Conservation (phyloP, 1,140 invertebrate genomes). For the Temnothorax curvispinosus region DNA sequence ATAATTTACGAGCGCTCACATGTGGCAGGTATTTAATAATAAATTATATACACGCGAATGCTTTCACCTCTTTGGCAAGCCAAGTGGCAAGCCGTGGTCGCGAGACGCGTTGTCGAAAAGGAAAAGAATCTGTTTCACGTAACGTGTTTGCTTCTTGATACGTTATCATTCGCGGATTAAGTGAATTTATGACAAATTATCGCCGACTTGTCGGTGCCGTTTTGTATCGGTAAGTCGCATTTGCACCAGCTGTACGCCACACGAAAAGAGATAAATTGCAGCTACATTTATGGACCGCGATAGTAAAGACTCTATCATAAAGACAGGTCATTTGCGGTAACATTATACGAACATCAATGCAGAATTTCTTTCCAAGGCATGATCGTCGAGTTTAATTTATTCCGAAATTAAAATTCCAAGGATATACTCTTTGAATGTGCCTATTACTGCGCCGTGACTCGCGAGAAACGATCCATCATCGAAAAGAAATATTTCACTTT, state of each 20-base stretch:
- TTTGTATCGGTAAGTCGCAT: slow-evolving; percentile 1
- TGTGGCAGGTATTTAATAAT: slow-evolving; percentile 34
- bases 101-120: neutral
- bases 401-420: slow-evolving; percentile 4
- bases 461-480: neutral
- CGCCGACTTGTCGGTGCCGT: neutral
- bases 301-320: neutral
- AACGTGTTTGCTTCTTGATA: slow-evolving; percentile 48
- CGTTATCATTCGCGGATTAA: slow-evolving; percentile 54
- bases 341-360: neutral
- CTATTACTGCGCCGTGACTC: neutral
- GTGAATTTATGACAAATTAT: slow-evolving; percentile 56
- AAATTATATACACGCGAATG: slow-evolving; percentile 30
- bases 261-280: neutral
- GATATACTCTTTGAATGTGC: neutral
- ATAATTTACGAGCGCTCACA: neutral
- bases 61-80: slow-evolving; percentile 26
- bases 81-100: neutral
- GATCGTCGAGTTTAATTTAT: neutral
- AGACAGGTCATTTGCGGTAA: neutral
- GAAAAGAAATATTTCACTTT: neutral
- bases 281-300: slow-evolving; percentile 6
- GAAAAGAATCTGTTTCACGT: slow-evolving; percentile 11
- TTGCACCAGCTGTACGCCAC: neutral
- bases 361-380: neutral